Evolutionary conservation across 2,113 vertebrate genomes (phyloP).

Genomic region (Panurus biarmicus): DNA sequence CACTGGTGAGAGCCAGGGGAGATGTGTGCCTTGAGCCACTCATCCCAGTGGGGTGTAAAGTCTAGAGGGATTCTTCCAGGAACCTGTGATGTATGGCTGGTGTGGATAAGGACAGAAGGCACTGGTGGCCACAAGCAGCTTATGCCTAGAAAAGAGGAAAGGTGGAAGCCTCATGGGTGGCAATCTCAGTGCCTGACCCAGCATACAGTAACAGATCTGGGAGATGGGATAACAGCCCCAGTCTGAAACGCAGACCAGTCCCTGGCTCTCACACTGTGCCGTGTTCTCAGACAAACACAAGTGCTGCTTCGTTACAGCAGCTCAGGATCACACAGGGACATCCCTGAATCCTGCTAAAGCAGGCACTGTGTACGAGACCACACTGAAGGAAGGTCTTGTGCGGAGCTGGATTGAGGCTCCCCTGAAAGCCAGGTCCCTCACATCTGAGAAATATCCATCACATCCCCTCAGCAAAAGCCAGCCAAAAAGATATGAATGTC

Average conservation of each 20-base stretch:
- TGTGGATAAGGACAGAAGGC: not conserved
- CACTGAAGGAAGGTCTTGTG: not conserved
- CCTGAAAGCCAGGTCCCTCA: not conserved
- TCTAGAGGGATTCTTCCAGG: not conserved
- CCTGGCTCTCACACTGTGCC: not conserved
- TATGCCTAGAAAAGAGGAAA: not conserved
- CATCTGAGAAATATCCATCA: not conserved
- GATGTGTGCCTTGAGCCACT: rapidly evolving
- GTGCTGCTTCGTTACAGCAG: not conserved
- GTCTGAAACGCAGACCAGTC: not conserved
- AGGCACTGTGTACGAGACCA: too few species aligned
- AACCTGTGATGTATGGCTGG: not conserved
- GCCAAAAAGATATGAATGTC: not conserved
- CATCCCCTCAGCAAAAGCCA: not conserved
- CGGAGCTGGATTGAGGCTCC: not conserved
- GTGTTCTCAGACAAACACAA: not conserved
- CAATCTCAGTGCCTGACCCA: not conserved
- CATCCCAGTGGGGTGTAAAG: rapidly evolving
- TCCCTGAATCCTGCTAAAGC: not conserved
- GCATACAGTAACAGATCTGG: rapidly evolving
- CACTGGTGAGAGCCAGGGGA: slow-evolving; percentile 70
- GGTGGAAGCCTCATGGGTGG: not conserved
- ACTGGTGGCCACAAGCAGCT: not conserved
- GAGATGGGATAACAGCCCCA: not conserved
- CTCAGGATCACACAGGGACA: not conserved